Evolutionary conservation across 2,797 vertebrate species (phyloP), one percentile per base, ranked within the genome.

Genomic region (Sebastiscus albofasciatus): DNA sequence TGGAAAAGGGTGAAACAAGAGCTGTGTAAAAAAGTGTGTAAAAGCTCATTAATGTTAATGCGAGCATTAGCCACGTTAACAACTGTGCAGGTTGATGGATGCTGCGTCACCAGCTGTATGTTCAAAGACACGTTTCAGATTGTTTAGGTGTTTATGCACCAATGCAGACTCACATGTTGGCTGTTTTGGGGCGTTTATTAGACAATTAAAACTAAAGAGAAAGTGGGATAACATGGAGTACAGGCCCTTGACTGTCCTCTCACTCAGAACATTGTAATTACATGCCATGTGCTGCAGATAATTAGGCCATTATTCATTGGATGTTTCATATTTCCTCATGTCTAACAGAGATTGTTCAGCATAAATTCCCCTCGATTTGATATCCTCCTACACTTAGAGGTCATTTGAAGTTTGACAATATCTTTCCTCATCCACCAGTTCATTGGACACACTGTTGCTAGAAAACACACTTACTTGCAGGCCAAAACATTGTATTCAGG

Each of bases 11-110:
- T 36, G 75, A 79, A 77, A 55, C 12, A 79, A 78, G 20, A 75
- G 29, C 69, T 74, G 67, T 31, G 16, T 77, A 81, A 84, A 65
- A 60, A 82, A 81, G 46, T 69, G 68, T 77, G 76, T 78, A 79
- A 89, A 80, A 60, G 26, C 42, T 86, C 78, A 75, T 79, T 67
- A 78, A 75, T 80, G 60, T 82, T 67, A 77, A 86, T 75, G 80
- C 22, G 11, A 55, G 42, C 66, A 77, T 79, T 70, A 82, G 70
- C 39, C 33, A 69, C 42, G 68, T 72, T 71, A 71, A 77, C 66
- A 29, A n/a, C 59, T 42, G 26, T 36, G 31, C 22, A 72, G 54
- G 54, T 26, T 72, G 76, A 71, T 80, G 75, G 24, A 82, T 66
- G 72, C 33, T 27, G 82, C 16, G 9, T 29, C 31, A 24, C n/a